Evolutionary conservation across 23 tunicate species (phyloP), one percentile per base, ranked within the genome.

Genomic region (Diplosoma virens): DNA sequence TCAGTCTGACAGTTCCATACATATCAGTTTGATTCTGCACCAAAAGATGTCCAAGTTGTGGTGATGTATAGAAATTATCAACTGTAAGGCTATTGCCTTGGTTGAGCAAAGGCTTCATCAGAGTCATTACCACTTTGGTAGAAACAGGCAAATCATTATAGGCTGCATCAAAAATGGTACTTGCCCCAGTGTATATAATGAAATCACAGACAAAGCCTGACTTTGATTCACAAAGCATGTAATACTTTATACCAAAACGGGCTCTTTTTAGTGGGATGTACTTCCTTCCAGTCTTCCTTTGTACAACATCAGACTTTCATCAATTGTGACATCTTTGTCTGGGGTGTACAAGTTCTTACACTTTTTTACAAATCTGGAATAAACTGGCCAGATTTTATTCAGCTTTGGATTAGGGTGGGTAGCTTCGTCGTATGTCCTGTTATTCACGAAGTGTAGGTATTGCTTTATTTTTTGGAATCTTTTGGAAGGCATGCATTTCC

Each of bases 71-170:
- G 27, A 14, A 48, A 73, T 73, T 52, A 32, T 73, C 79, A 9
- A 23, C 63, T 33, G 63, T 73, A 50, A 73, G 65, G 27, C 79
- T 48, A 52, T 73, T 48, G 4, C 65, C 79, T 50, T 73, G 33
- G 34, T 73, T 73, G 21, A 50, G 79, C 25, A 73, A 50, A 9
- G 79, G 65, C 50, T 73, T 73, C 79, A 73, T 73, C 63, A 73
- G 25, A 47, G 63, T 73, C 65, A 73, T 73, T 25, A 73, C 79
- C 14, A 35, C 61, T 37, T 70, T 28, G 7, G 61, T 32, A 30
- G 71, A 65, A 65, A 32, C 18, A 7, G 41, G 71, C 37, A 65
- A 32, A 32, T 65, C 63, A 56, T 56, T 56, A 56, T 61, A 61
- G 6, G 69, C 69, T 4, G 6, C 69, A 61, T 61, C 63, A 61